Evolutionary conservation across 2,113 vertebrate genomes (phyloP).

Genomic region (Trematocara unimaculatum): DNA sequence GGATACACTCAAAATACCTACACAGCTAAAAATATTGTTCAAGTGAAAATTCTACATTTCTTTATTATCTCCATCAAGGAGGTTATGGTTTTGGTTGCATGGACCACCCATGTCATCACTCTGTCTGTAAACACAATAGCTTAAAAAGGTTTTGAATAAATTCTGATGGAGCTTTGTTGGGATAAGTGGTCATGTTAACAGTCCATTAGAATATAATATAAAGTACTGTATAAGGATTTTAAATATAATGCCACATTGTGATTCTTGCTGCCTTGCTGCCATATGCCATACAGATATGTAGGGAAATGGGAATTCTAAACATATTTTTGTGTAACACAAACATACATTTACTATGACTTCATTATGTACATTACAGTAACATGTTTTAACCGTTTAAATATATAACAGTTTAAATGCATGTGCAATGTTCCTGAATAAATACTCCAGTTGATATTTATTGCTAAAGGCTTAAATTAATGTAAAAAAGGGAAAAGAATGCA

Average conservation of each 20-base stretch:
- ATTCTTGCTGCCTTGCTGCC: neutral
- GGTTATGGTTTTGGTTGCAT: neutral
- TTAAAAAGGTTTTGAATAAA: neutral
- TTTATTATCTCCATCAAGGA: neutral
- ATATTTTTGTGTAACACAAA: neutral
- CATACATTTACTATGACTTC: neutral
- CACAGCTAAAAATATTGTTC: neutral
- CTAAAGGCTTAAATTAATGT: neutral
- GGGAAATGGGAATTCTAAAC: neutral
- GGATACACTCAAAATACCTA: neutral
- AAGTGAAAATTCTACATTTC: neutral
- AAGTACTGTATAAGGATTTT: neutral
- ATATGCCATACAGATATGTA: accelerated
- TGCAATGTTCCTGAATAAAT: neutral
- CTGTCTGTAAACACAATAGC: neutral
- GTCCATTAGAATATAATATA: neutral
- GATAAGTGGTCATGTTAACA: neutral
- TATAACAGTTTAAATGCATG: neutral
- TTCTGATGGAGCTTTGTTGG: neutral
- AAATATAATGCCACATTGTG: neutral
- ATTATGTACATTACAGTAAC: neutral
- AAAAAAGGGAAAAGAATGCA: neutral
- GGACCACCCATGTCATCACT: neutral
- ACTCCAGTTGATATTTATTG: neutral
- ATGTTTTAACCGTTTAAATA: neutral